Conservation (phyloP, 2,888 invertebrate species). For the Oligia latruncula region DNA sequence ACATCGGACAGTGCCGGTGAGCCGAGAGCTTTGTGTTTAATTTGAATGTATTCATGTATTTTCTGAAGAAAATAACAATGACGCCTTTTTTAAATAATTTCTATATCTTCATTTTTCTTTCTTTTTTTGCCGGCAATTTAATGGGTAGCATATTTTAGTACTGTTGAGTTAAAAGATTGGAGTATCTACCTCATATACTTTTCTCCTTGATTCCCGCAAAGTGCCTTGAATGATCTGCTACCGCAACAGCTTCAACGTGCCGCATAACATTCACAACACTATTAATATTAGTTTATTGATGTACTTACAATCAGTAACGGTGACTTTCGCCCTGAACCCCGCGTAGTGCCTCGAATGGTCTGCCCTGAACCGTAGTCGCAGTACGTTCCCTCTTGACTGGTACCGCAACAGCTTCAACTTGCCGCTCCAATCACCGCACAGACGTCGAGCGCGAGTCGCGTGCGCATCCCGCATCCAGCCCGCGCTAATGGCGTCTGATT, state of each 20-base stretch:
- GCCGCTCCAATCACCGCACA: constrained; percentile 95
- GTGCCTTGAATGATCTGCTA: constrained; percentile 89
- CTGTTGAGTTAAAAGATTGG: neutral
- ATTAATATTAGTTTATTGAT: neutral
- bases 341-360: constrained; percentile 95
- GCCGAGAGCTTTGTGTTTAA: neutral
- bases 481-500: constrained; percentile 83
- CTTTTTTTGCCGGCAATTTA: neutral
- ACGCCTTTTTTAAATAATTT: neutral
- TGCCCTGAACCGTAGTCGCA: constrained; percentile 93
- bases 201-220: constrained; percentile 73
- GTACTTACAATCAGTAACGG: constrained; percentile 93
- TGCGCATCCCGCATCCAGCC: constrained; percentile 82
- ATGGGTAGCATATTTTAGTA: neutral
- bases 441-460: constrained; percentile 82
- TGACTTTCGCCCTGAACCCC: constrained; percentile 93
- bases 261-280: neutral
- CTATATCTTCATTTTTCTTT: neutral
- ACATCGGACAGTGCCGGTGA: neutral
- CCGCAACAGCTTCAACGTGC: neutral
- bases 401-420: constrained; percentile 93
- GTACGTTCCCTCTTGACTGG: constrained; percentile 90
- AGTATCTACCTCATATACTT: constrained; percentile 77
- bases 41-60: neutral
- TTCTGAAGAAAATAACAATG: neutral